A percentile compares a stretch with the other conserved stretches of the same genome.
These are phyloP conservation scores for Pammene aurita DNA, from an alignment of 2,888 invertebrate species.

Conservation along the genomic window DNA sequence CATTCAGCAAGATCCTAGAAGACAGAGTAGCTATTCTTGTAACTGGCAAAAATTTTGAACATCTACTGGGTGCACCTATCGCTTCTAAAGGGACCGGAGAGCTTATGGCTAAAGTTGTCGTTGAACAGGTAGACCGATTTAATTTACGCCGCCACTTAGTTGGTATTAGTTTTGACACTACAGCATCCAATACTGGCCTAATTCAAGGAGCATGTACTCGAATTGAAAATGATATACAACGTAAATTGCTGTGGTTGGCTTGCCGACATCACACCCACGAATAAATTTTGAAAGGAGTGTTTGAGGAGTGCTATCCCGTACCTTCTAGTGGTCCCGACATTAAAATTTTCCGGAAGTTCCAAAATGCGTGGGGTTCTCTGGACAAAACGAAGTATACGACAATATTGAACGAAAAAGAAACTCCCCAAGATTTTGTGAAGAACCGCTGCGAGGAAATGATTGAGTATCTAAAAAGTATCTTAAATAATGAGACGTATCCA, in stretches of 20 bases:
- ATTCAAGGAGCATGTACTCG: neutral
- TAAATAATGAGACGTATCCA: too few species aligned
- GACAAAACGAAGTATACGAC: too few species aligned
- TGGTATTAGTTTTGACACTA: neutral
- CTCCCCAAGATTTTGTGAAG: too few species aligned
- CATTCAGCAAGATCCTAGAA: neutral
- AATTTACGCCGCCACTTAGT: neutral
- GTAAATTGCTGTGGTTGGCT: neutral
- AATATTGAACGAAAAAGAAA: too few species aligned
- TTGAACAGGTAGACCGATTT: too few species aligned
- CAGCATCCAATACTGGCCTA: slow-evolving; percentile 19
- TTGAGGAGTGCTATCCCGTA: neutral
- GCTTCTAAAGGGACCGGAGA: too few species aligned
- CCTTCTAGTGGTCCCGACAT: neutral
- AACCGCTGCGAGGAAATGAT: too few species aligned
- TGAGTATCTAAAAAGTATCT: too few species aligned
- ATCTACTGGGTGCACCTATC: too few species aligned
- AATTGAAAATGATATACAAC: neutral
- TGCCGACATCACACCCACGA: neutral
- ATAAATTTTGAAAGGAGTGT: neutral
- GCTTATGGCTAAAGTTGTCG: too few species aligned
- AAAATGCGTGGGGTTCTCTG: too few species aligned
- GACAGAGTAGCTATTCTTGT: neutral
- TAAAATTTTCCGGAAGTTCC: neutral
- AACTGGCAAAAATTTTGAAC: too few species aligned